These are phyloP conservation scores for Rhaphigaster nebulosa DNA, from an alignment of 2,888 invertebrate species.

Conservation along the genomic window DNA sequence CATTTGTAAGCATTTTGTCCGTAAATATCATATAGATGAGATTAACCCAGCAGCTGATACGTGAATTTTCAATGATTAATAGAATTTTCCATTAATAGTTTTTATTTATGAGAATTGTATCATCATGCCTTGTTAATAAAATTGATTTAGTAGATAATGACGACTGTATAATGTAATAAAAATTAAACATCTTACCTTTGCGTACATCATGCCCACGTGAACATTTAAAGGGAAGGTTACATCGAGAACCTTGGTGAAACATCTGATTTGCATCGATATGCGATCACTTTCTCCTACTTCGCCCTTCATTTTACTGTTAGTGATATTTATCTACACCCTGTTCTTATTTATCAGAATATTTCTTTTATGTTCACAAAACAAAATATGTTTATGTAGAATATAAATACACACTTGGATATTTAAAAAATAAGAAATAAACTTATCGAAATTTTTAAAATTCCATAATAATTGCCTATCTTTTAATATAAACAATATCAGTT, in stretches of 20 bases:
- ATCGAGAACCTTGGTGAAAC: neutral
- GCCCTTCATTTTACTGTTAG: neutral
- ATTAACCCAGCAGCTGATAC: neutral
- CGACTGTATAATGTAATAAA: neutral
- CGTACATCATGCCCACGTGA: neutral
- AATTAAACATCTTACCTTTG: neutral
- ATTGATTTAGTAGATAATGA: neutral
- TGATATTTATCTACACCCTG: no score
- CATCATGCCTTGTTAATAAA: neutral
- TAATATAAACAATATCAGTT: no score
- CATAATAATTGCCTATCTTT: no score
- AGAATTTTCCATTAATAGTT: neutral
- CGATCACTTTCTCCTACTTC: neutral
- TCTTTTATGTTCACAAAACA: no score
- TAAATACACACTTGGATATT: no score
- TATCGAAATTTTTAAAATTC: no score
- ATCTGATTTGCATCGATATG: constrained; percentile 9
- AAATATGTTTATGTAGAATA: no score
- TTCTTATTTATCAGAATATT: no score
- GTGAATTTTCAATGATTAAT: neutral
- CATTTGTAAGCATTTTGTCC: neutral
- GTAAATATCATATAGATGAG: no score
- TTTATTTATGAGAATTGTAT: neutral
- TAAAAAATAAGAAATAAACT: no score
- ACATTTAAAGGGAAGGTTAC: constrained; percentile 1